Evolutionary conservation across 2,797 vertebrate genomes (phyloP).

Genomic region (Bradypodion pumilum): DNA sequence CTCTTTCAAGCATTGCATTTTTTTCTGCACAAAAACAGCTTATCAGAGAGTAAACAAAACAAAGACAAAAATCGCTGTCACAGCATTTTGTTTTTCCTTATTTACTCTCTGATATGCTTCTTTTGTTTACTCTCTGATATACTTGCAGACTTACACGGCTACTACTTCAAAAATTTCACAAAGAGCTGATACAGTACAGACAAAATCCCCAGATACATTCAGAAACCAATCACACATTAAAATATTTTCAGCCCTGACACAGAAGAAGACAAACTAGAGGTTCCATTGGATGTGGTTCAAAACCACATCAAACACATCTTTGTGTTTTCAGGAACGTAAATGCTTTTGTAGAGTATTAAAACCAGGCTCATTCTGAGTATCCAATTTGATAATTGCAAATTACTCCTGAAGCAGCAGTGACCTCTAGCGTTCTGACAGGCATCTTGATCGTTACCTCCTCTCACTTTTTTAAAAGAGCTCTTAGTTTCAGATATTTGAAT

Average conservation of each 20-base stretch:
- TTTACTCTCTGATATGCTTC: too few species aligned
- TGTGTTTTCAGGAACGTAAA: neutral
- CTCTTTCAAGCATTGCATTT: neutral
- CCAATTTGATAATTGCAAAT: neutral
- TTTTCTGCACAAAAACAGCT: neutral
- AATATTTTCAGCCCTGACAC: neutral
- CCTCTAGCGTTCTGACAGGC: conserved; percentile 33
- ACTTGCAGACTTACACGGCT: too few species aligned
- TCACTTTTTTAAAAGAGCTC: neutral
- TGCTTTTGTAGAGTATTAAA: neutral
- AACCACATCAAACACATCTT: neutral
- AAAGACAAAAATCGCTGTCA: too few species aligned
- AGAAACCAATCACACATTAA: too few species aligned
- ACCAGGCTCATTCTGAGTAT: neutral
- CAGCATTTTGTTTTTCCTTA: too few species aligned
- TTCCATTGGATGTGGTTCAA: neutral
- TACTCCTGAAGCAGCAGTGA: neutral
- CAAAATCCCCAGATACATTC: neutral
- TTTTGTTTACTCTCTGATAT: too few species aligned
- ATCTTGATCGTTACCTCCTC: rapidly evolving
- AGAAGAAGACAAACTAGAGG: neutral
- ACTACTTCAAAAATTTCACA: too few species aligned
- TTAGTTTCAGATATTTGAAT: neutral
- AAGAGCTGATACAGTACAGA: neutral
- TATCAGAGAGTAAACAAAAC: too few species aligned